Percentiles rank a stretch among this genome's conserved stretches.
These are phyloP conservation scores for Eupithecia insigniata DNA, from an alignment of 2,888 invertebrate species.

Conservation along the genomic window DNA sequence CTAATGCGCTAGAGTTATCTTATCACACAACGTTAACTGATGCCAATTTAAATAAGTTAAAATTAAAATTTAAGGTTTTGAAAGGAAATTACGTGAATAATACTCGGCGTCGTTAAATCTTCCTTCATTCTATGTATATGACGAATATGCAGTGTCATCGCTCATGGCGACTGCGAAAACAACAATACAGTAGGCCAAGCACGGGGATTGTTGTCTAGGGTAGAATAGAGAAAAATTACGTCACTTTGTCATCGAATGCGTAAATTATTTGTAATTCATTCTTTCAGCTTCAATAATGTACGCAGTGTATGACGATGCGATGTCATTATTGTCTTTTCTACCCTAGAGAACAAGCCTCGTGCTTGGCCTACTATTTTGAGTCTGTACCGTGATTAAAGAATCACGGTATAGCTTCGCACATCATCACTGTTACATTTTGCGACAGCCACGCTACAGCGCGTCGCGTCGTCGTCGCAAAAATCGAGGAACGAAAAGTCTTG, in stretches of 20 bases:
- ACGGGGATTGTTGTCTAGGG: too few species aligned
- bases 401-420: neutral
- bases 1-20: slow-evolving; percentile 1
- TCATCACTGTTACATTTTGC: neutral
- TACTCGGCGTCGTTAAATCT: neutral
- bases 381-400: neutral
- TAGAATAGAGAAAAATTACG: too few species aligned
- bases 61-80: neutral
- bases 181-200: too few species aligned
- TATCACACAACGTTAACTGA: neutral
- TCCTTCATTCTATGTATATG: neutral
- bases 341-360: too few species aligned
- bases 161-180: neutral
- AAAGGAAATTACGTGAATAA: neutral
- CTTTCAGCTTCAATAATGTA: too few species aligned
- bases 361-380: too few species aligned
- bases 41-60: neutral
- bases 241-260: too few species aligned
- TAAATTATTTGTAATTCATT: too few species aligned
- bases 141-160: neutral
- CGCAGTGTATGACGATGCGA: too few species aligned
- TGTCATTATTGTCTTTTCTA: too few species aligned
- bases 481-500: neutral
- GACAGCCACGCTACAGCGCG: neutral
- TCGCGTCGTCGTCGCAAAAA: neutral